These are phyloP conservation scores for Agonum fuliginosum DNA, from an alignment of 2,888 invertebrate genomes.

Conservation along the genomic window DNA sequence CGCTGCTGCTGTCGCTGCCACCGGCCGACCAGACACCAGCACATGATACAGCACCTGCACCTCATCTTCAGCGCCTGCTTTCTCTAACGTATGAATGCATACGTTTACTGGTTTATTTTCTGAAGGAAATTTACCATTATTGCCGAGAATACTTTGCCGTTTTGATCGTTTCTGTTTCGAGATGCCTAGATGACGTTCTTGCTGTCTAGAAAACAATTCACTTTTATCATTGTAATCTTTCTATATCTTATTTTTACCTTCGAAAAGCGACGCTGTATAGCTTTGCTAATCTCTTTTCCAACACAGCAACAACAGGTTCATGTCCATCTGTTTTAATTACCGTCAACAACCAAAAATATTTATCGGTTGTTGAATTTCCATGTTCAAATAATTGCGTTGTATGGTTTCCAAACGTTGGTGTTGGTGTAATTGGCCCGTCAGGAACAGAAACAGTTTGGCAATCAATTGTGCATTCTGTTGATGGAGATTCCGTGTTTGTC, in stretches of 20 bases:
- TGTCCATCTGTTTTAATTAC: conserved; percentile 78
- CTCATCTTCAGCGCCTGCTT: conserved; percentile 66
- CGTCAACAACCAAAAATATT: conserved; percentile 88
- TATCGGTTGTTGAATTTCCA: conserved; percentile 73
- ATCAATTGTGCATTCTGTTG: conserved; percentile 75
- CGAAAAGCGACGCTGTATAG: conserved; percentile 88
- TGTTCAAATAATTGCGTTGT: conserved; percentile 13
- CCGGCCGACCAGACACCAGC: conserved; percentile 85
- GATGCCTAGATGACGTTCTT: conserved; percentile 87
- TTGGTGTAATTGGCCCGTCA: conserved; percentile 75
- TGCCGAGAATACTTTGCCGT: conserved; percentile 62
- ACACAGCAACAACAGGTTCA: conserved; percentile 75
- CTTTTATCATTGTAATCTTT: neutral
- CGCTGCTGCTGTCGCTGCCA: conserved; percentile 87
- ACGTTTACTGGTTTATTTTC: conserved; percentile 77
- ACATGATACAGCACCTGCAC: conserved; percentile 87
- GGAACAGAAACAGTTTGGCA: conserved; percentile 72
- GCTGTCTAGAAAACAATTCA: conserved; percentile 82
- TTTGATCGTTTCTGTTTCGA: conserved; percentile 68
- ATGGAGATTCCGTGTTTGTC: conserved; percentile 61
- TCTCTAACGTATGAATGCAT: conserved; percentile 80
- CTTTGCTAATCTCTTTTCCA: conserved; percentile 84
- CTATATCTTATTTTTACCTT: conserved; percentile 75
- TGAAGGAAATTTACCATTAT: conserved; percentile 43
- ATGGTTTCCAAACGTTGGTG: conserved; percentile 66